Conservation (phyloP, 2,888 invertebrate species). For the Neria commutata region DNA sequence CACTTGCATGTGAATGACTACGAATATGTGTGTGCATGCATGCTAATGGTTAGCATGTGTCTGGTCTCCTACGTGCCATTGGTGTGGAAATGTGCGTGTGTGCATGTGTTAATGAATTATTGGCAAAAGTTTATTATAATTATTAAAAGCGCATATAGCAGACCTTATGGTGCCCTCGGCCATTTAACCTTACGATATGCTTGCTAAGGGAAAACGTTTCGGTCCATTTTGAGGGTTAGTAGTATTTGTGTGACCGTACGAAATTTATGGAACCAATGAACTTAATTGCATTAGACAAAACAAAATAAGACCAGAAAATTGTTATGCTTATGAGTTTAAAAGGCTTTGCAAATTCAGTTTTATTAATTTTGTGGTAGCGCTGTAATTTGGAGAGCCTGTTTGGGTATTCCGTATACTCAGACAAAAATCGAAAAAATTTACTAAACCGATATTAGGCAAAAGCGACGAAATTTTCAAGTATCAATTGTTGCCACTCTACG, state of each 20-base stretch:
- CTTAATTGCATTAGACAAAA: neutral
- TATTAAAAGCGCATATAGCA: neutral
- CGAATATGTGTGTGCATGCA: neutral
- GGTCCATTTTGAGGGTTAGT: neutral
- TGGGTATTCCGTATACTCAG: no score
- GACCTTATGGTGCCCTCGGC: neutral
- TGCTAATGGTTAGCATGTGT: neutral
- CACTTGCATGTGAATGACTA: neutral
- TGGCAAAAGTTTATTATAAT: slow-evolving; percentile 11
- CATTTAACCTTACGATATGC: neutral
- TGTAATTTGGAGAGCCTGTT: no score
- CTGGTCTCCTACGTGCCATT: neutral
- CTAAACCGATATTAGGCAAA: no score
- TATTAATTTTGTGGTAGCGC: no score
- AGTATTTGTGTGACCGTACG: neutral
- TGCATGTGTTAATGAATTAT: slow-evolving; percentile 8
- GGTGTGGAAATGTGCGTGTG: neutral
- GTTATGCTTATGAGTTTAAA: neutral
- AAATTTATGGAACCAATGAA: slow-evolving; percentile 4
- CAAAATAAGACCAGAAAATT: neutral
- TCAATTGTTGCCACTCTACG: no score
- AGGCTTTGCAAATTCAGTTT: neutral
- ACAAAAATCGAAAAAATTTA: no score
- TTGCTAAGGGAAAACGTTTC: neutral
- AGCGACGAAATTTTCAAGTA: no score